A percentile compares a stretch with the other conserved stretches of the same genome.
Evolutionary conservation across 2,888 invertebrate species (phyloP).

Genomic region (Plagodis pulveraria): DNA sequence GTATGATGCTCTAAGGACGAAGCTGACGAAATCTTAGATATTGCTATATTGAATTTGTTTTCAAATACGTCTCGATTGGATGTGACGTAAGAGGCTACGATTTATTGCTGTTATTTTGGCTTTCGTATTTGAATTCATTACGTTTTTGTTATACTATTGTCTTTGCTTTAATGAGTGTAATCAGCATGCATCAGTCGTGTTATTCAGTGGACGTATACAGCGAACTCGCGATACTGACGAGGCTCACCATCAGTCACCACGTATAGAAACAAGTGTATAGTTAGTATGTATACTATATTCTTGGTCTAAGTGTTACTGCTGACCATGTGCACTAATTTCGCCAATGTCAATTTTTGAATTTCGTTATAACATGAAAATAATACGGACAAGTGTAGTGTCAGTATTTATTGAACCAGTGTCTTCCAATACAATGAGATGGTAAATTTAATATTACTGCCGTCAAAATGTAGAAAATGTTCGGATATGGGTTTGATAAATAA

Average conservation of each 20-base stretch:
- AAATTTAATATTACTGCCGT: conserved; percentile 17
- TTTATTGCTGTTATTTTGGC: conserved; percentile 2
- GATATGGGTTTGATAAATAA: conserved; percentile 42
- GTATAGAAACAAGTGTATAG: too few relatives aligned
- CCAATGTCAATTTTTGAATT: conserved; percentile 57
- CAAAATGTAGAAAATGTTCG: conserved; percentile 34
- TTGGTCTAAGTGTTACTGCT: conserved; percentile 25
- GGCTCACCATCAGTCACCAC: conserved; percentile 31
- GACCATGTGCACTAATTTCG: conserved; percentile 51
- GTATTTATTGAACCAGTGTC: conserved; percentile 14
- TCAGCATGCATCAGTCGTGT: conserved; percentile 58
- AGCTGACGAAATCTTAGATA: too few relatives aligned
- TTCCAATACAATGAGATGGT: conserved; percentile 26
- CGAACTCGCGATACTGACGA: conserved; percentile 42
- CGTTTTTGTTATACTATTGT: conserved; percentile 47
- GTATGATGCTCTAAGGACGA: conserved; percentile 47
- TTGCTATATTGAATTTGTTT: too few relatives aligned
- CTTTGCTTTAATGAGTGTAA: conserved; percentile 57
- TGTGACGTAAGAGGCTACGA: not conserved
- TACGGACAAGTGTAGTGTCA: conserved; percentile 39
- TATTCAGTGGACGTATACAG: conserved; percentile 43
- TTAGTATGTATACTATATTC: too few relatives aligned
- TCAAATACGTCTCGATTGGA: too few relatives aligned
- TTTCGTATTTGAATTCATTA: conserved; percentile 34
- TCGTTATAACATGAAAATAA: conserved; percentile 54